phyloP scores from a whole-genome alignment of 2,113 vertebrate genomes.

The Turdus rufiventris region DNA sequence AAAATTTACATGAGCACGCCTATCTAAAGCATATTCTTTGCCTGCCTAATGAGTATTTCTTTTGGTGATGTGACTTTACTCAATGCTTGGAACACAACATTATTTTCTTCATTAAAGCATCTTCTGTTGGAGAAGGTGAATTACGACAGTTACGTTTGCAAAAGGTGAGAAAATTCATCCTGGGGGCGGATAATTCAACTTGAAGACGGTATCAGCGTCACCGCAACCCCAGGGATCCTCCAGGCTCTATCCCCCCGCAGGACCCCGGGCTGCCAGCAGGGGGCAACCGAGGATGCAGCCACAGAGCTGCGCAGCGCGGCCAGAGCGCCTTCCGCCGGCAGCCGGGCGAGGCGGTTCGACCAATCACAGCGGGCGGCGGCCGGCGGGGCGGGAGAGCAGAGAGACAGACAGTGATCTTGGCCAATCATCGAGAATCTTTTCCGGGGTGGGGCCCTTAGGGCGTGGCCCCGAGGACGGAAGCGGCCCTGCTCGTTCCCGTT shows the following conservation, averaged over 20 bases:
- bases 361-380: neutral
- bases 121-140: neutral
- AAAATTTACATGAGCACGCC: neutral
- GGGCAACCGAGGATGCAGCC: neutral
- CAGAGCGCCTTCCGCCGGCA: neutral
- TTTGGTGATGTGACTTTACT: neutral
- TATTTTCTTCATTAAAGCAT: neutral
- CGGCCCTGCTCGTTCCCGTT: neutral
- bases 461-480: neutral
- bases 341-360: fast-evolving
- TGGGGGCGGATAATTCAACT: neutral
- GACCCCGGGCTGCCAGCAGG: neutral
- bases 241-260: neutral
- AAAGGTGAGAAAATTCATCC: neutral
- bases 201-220: fast-evolving
- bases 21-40: neutral
- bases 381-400: fast-evolving
- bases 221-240: fast-evolving
- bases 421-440: fast-evolving
- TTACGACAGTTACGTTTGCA: neutral
- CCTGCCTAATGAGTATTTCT: neutral
- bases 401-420: fast-evolving
- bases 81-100: neutral
- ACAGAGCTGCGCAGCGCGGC: fast-evolving
- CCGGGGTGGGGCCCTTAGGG: fast-evolving